phyloP scores from a whole-genome alignment of 2,888 invertebrate species.

The Chaetogeoica ovagalla region DNA sequence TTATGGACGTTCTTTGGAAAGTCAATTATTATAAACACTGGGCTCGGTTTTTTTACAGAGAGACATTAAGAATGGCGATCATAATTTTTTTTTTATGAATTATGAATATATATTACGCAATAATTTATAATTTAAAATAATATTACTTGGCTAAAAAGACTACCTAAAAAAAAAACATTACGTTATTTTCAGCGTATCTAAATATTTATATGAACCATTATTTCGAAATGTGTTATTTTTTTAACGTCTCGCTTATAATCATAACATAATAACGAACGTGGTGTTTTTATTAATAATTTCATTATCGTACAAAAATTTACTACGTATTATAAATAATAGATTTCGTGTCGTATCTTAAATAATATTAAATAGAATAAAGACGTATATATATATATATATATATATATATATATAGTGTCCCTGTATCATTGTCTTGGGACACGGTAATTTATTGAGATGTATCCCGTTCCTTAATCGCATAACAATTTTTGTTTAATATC shows the following conservation, averaged over 20 bases:
- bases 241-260: background rate
- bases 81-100: background rate
- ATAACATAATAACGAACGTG: background rate
- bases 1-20: background rate
- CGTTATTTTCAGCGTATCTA: background rate
- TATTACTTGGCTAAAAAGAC: background rate
- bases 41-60: background rate
- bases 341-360: no score
- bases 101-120: background rate
- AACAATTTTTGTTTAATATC: no score
- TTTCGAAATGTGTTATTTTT: background rate
- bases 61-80: background rate
- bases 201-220: background rate
- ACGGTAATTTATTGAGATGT: no score
- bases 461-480: no score
- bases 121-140: background rate
- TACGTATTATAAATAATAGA: no score
- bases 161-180: constrained; percentile 2
- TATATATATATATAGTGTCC: no score
- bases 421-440: no score
- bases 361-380: background rate
- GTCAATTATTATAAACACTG: background rate
- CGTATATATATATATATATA: no score
- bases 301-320: background rate
- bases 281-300: background rate